These are phyloP conservation scores for Limnephilus lunatus DNA, from an alignment of 2,888 invertebrate genomes.

Conservation along the genomic window DNA sequence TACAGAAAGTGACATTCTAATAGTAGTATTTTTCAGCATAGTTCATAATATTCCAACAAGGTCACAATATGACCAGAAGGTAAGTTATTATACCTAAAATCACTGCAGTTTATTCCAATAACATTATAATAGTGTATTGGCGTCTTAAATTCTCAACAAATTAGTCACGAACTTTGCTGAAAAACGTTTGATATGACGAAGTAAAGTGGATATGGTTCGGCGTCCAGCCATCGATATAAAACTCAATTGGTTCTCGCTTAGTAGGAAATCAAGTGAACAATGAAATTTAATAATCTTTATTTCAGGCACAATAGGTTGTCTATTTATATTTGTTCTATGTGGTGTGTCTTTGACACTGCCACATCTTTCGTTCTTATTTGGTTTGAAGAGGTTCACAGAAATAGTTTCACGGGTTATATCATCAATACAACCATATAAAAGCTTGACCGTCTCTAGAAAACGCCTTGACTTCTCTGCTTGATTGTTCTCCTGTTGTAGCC, in stretches of 20 bases:
- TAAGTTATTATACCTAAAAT: background rate
- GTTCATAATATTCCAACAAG: background rate
- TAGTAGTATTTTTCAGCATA: background rate
- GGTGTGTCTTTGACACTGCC: no score
- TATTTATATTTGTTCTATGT: no score
- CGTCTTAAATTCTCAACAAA: background rate
- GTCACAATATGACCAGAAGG: background rate
- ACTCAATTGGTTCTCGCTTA: background rate
- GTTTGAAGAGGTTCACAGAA: no score
- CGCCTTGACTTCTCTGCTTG: background rate
- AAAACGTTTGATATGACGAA: background rate
- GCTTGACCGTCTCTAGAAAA: background rate
- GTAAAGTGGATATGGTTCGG: conserved; percentile 1
- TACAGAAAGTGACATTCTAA: background rate
- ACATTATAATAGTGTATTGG: background rate
- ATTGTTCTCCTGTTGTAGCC: no score
- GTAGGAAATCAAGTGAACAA: background rate
- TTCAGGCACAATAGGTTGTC: no score
- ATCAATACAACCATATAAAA: background rate
- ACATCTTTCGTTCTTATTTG: no score
- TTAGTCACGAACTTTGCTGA: conserved; percentile 13
- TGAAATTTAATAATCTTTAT: no score
- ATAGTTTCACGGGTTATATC: no score
- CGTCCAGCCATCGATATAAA: background rate
- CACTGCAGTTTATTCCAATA: background rate